Evolutionary conservation across 2,888 invertebrate species (phyloP).

Genomic region (Lymantria dispar): DNA sequence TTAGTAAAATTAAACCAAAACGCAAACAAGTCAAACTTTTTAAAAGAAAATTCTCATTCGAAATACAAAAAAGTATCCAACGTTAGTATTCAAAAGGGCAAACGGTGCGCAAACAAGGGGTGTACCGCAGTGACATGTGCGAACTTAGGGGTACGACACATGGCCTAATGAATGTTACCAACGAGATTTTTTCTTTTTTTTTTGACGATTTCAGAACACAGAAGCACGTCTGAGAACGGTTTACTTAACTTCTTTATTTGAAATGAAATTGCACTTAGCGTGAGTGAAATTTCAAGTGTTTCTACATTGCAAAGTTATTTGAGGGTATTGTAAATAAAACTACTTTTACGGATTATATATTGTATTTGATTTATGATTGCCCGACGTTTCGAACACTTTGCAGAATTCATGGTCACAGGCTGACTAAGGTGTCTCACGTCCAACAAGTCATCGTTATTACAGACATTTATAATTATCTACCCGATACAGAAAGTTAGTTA

Average conservation of each 20-base stretch:
- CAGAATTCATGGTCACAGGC: too few relatives aligned
- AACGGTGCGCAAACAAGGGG: constrained; percentile 30
- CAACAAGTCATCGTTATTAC: too few relatives aligned
- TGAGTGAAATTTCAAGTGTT: background rate
- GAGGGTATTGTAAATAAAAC: too few relatives aligned
- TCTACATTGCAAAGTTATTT: too few relatives aligned
- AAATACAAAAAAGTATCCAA: constrained; percentile 18
- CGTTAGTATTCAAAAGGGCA: constrained; percentile 35
- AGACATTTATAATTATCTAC: too few relatives aligned
- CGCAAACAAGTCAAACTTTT: background rate
- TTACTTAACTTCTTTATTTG: constrained; percentile 1
- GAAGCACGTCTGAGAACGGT: background rate
- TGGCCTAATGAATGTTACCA: constrained; percentile 17
- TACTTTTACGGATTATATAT: too few relatives aligned
- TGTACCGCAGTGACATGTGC: constrained; percentile 29
- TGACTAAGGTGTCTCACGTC: too few relatives aligned
- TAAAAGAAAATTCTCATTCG: constrained; percentile 15
- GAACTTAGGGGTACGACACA: constrained; percentile 17
- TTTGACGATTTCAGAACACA: constrained; percentile 3
- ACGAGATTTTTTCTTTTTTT: constrained; percentile 1
- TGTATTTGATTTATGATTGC: too few relatives aligned
- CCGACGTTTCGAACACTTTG: too few relatives aligned
- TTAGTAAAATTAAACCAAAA: constrained; percentile 4
- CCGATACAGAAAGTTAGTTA: too few relatives aligned
- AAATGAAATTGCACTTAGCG: background rate